Evolutionary conservation across 2,888 invertebrate genomes (phyloP).

Genomic region (Eustalomyia histrio): DNA sequence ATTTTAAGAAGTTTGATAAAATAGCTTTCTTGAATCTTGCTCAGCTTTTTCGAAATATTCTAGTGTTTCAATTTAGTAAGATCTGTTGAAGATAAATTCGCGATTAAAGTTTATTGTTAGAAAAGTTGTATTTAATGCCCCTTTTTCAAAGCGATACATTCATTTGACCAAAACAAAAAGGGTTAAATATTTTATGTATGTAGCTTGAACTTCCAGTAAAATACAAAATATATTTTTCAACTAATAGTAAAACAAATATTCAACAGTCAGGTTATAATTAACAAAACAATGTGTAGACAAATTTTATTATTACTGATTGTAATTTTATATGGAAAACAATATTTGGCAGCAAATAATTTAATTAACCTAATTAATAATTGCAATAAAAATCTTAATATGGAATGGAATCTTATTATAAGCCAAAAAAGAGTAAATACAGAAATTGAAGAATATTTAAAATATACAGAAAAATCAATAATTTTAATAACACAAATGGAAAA

Average conservation of each 20-base stretch:
- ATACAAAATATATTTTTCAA: too few species aligned
- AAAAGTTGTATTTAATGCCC: too few species aligned
- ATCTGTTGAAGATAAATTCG: too few species aligned
- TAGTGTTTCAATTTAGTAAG: too few species aligned
- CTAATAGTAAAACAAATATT: neutral
- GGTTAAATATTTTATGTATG: too few species aligned
- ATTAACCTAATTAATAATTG: constrained; percentile 14
- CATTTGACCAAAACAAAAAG: too few species aligned
- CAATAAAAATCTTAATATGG: constrained; percentile 17
- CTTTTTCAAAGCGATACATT: too few species aligned
- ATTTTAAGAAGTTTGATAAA: too few species aligned
- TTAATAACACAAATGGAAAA: neutral
- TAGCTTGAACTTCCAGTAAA: too few species aligned
- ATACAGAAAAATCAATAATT: constrained; percentile 1
- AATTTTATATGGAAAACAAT: neutral
- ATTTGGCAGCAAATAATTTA: neutral
- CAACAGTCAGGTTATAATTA: neutral
- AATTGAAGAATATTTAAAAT: neutral
- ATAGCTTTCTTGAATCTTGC: too few species aligned
- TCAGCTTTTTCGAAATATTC: too few species aligned
- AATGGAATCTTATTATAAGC: constrained; percentile 24
- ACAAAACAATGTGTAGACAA: neutral
- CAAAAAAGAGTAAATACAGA: neutral
- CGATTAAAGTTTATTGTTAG: too few species aligned
- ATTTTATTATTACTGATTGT: neutral